These are phyloP conservation scores for Dendrolimus houi DNA, from an alignment of 2,888 invertebrate species.

Conservation along the genomic window DNA sequence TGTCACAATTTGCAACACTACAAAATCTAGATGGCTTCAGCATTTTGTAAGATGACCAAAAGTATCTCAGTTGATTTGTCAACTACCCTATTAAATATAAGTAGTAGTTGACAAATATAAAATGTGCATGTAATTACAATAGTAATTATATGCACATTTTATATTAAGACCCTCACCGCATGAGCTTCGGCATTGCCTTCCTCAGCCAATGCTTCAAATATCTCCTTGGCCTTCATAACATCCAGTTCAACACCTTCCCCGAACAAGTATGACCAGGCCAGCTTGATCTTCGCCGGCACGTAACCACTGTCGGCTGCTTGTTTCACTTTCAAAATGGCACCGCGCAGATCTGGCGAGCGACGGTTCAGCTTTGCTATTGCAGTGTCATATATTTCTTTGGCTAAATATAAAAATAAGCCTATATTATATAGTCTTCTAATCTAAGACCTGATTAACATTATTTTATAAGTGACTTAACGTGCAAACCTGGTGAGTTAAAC, in stretches of 20 bases:
- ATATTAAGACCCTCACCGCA: slow-evolving; percentile 75
- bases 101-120: too few species aligned
- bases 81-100: too few species aligned
- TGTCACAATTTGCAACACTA: too few species aligned
- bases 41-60: too few species aligned
- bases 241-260: slow-evolving; percentile 88
- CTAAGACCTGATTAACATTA: too few species aligned
- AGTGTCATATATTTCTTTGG: slow-evolving; percentile 83
- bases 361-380: slow-evolving; percentile 84
- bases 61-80: too few species aligned
- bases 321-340: slow-evolving; percentile 85
- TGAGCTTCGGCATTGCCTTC: slow-evolving; percentile 92
- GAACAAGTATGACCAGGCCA: slow-evolving; percentile 93
- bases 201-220: slow-evolving; percentile 85
- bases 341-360: slow-evolving; percentile 82
- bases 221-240: slow-evolving; percentile 82
- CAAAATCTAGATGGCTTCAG: too few species aligned
- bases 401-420: slow-evolving; percentile 54
- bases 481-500: too few species aligned
- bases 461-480: too few species aligned
- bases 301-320: slow-evolving; percentile 90
- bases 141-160: too few species aligned
- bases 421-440: too few species aligned
- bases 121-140: too few species aligned
- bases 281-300: slow-evolving; percentile 84